Conservation (phyloP, 2,888 invertebrate species). For the Odontothrips loti region DNA sequence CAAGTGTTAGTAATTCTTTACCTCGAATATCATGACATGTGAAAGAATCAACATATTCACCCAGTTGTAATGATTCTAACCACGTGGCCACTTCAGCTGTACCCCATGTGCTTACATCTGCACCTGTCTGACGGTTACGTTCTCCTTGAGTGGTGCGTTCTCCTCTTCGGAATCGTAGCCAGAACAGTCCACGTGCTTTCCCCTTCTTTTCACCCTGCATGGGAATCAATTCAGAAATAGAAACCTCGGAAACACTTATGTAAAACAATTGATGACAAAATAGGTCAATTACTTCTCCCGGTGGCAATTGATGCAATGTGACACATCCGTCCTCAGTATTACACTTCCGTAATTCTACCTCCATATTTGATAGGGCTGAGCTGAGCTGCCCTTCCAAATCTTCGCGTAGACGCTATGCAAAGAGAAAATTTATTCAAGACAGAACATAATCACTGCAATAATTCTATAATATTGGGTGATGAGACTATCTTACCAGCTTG, state of each 20-base stretch:
- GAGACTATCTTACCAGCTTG: constrained; percentile 50
- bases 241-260: constrained; percentile 21
- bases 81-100: constrained; percentile 79
- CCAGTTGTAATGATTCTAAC: constrained; percentile 82
- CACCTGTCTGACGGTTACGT: constrained; percentile 45
- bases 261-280: constrained; percentile 36
- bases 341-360: constrained; percentile 67
- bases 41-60: constrained; percentile 88
- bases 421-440: constrained; percentile 29
- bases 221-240: constrained; percentile 32
- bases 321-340: constrained; percentile 56
- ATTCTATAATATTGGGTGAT: neutral
- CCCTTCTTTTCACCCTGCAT: constrained; percentile 49
- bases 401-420: constrained; percentile 54
- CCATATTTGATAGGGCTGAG: constrained; percentile 62
- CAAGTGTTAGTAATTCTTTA: constrained; percentile 78
- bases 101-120: constrained; percentile 68
- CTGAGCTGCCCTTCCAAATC: constrained; percentile 66
- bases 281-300: constrained; percentile 24
- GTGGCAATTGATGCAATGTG: constrained; percentile 30
- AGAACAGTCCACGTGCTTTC: constrained; percentile 58
- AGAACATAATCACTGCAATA: neutral
- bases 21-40: constrained; percentile 88
- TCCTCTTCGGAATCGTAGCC: constrained; percentile 60
- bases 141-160: constrained; percentile 47